Evolutionary conservation across 2,888 invertebrate genomes (phyloP).

Genomic region (Adelognathus sp.): DNA sequence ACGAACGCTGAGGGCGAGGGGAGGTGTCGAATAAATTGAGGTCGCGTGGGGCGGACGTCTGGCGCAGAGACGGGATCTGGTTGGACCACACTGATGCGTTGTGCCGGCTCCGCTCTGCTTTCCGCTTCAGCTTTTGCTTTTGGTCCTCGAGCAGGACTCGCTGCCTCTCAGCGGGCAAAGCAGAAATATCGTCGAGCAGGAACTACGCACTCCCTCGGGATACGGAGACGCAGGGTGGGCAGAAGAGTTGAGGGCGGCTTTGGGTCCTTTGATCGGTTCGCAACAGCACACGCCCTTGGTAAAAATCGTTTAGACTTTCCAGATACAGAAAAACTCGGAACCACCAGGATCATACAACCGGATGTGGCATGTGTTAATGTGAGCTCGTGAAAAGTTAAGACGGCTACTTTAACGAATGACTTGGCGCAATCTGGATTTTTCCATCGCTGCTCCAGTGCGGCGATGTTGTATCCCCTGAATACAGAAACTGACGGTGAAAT

Average conservation of each 20-base stretch:
- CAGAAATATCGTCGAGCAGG: conserved; percentile 51
- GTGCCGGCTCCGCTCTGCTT: conserved; percentile 31
- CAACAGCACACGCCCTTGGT: conserved; percentile 43
- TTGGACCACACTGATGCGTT: conserved; percentile 70
- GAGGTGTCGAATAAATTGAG: conserved; percentile 81
- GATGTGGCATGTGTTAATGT: conserved; percentile 64
- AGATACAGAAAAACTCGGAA: conserved; percentile 61
- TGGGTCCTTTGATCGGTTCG: conserved; percentile 59
- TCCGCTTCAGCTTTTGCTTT: conserved; percentile 21
- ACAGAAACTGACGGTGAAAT: not conserved
- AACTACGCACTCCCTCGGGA: conserved; percentile 57
- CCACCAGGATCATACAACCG: conserved; percentile 64
- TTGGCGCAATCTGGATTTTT: not conserved
- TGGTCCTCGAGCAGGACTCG: conserved; percentile 23
- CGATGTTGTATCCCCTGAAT: not conserved
- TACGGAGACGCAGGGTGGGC: conserved; percentile 55
- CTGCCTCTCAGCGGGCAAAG: not conserved
- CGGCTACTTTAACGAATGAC: conserved; percentile 11
- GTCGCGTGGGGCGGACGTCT: conserved; percentile 79
- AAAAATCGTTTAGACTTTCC: conserved; percentile 56
- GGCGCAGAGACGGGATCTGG: conserved; percentile 63
- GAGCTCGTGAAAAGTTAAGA: conserved; percentile 30
- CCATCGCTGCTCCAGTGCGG: not conserved
- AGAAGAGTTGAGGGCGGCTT: conserved; percentile 65
- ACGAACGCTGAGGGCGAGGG: conserved; percentile 76